Evolutionary conservation across 1,140 invertebrate genomes (phyloP).

Genomic region (Lysiphlebus fabarum): DNA sequence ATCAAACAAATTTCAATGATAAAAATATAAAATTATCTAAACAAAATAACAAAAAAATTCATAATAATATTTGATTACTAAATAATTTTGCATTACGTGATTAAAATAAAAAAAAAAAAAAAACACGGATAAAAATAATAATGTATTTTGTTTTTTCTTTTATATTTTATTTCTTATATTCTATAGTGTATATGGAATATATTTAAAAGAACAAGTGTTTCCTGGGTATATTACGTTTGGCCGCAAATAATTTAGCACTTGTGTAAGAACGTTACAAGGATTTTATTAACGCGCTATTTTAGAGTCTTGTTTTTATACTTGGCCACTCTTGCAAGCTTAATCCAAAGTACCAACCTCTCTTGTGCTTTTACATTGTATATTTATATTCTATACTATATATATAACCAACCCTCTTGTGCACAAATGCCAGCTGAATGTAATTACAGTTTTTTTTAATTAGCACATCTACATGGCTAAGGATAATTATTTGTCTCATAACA

Average conservation of each 20-base stretch:
- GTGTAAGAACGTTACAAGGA: conserved; percentile 27
- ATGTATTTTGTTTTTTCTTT: neutral
- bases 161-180: neutral
- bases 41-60: too few relatives aligned
- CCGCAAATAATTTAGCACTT: conserved; percentile 15
- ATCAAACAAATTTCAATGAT: too few relatives aligned
- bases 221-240: conserved; percentile 7
- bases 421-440: conserved; percentile 23
- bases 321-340: conserved; percentile 17
- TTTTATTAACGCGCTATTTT: conserved; percentile 20
- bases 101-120: neutral
- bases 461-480: conserved; percentile 6
- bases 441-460: conserved; percentile 24
- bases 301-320: conserved; percentile 19
- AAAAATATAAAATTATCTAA: too few relatives aligned
- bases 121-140: neutral
- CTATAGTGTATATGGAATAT: too few relatives aligned
- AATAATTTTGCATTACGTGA: too few relatives aligned
- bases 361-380: neutral
- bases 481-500: conserved; percentile 24
- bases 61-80: neutral
- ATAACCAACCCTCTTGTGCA: conserved; percentile 23
- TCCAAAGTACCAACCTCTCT: conserved; percentile 10
- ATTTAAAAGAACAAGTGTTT: too few relatives aligned
- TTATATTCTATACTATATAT: neutral